Percentiles rank a stretch among this genome's conserved stretches.
phyloP scores from a whole-genome alignment of 2,888 invertebrate species.

The Acanthoscelides obtectus region DNA sequence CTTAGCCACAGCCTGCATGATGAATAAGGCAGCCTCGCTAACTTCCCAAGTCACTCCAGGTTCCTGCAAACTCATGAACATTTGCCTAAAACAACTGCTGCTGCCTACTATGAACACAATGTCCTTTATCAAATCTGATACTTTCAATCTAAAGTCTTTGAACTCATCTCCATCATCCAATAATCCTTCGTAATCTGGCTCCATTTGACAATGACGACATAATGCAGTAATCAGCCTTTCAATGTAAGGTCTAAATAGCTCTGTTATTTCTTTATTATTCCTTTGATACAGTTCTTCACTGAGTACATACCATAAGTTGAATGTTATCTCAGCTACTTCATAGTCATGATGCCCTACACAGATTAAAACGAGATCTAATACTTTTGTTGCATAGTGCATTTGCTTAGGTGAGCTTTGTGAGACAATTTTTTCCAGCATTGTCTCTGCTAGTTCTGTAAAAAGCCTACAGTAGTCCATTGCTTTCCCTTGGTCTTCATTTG shows the following conservation, averaged over 20 bases:
- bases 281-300: conserved; percentile 91
- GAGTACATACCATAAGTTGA: conserved; percentile 93
- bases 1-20: conserved; percentile 93
- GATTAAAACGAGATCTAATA: conserved; percentile 82
- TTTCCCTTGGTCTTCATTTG: conserved; percentile 91
- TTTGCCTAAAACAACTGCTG: conserved; percentile 85
- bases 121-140: conserved; percentile 91
- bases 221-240: conserved; percentile 86
- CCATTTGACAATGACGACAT: conserved; percentile 90
- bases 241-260: conserved; percentile 83
- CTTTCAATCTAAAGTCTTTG: conserved; percentile 76
- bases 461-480: conserved; percentile 90
- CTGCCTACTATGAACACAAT: conserved; percentile 96
- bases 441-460: conserved; percentile 91
- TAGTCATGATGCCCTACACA: conserved; percentile 97
- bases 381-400: conserved; percentile 71
- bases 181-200: conserved; percentile 86
- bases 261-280: conserved; percentile 74
- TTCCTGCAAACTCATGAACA: conserved; percentile 72
- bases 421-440: conserved; percentile 81
- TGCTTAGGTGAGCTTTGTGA: conserved; percentile 55
- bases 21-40: conserved; percentile 88
- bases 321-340: conserved; percentile 83
- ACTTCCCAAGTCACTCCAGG: conserved; percentile 83
- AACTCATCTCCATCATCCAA: conserved; percentile 84